Base-by-base conservation (phyloP, 2,888 invertebrate species). In the Ormyrus nitidulus region DNA sequence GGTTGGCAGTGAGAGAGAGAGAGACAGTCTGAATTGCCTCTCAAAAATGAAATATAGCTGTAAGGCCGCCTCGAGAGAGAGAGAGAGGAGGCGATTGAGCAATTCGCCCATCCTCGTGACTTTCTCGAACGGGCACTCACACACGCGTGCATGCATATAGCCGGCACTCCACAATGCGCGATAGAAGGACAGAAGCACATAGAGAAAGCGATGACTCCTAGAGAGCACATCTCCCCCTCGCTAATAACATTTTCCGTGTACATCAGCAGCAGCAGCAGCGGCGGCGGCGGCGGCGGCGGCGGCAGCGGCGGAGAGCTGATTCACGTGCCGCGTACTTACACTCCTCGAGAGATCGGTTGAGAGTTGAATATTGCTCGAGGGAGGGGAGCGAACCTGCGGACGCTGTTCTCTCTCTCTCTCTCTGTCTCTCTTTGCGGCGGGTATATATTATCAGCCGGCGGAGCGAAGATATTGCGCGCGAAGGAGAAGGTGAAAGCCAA, bases 31-130 rank as follows among this genome's bases (percentile, higher is more conserved):
- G 62, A 64, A 73, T 73, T 53, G 72, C 61, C 72, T 73, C 64
- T 73, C 64, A 73, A 73, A 73, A 64, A 49, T 73, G 64, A 73
- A 64, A 64, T 73, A 73, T 59, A 19, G 8, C 34, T 34, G 6
- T 34, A 19, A 6, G 56, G 78, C 77, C 74, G 75, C 80, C 74
- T 80, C 73, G 82, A 34, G 34, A 34, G 34, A 34, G 34, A 34
- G 34, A 34, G 34, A 34, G 34, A 34, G 34, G 34, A 34, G 34
- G 34, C 34, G 34, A 34, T 34, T 34, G 34, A 66, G 54, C 70
- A 70, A 58, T 73, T 48, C 53, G 66, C 48, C 48, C 8, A 11
- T 48, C 11, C n/a, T 48, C 64, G 46, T 64, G 64, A 53, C 66
- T 68, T 53, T 51, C 65, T 65, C 51, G 65, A 51, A 49, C 49